Evolutionary conservation across 2,797 vertebrate species (phyloP).

Genomic region (Sebastolobus alascanus): DNA sequence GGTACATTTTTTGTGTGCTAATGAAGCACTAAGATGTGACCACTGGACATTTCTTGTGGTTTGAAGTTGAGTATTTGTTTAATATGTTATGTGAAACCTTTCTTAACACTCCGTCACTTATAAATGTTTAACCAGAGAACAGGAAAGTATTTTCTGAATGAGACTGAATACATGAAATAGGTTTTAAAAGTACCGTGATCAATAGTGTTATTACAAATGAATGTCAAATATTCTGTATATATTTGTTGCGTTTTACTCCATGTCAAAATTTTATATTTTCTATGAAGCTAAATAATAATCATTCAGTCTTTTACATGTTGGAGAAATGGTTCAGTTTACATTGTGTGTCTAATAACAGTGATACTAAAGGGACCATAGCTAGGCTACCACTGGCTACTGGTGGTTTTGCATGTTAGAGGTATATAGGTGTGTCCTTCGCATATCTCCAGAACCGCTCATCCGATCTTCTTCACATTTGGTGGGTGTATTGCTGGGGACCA

Average conservation of each 20-base stretch:
- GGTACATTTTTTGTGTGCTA: constrained; percentile 7
- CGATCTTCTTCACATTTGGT: too few relatives aligned
- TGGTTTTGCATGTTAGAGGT: constrained; percentile 6
- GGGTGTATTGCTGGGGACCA: too few relatives aligned
- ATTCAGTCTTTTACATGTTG: neutral
- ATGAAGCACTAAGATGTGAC: constrained; percentile 12
- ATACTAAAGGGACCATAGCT: constrained; percentile 3
- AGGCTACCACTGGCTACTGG: neutral
- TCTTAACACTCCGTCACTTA: neutral
- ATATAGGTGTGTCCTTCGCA: too few relatives aligned
- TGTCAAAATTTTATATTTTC: constrained; percentile 21
- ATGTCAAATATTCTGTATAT: constrained; percentile 27
- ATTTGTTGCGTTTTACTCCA: constrained; percentile 21
- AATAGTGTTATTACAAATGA: constrained; percentile 26
- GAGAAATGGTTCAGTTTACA: constrained; percentile 10
- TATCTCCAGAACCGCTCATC: too few relatives aligned
- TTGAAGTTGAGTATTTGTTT: neutral
- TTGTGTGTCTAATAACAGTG: neutral
- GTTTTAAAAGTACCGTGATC: constrained; percentile 21
- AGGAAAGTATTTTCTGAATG: constrained; percentile 9
- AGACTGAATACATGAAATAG: neutral
- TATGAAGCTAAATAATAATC: neutral
- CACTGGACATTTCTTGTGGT: neutral
- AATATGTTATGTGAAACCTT: constrained; percentile 3
- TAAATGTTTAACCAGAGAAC: neutral